These are phyloP conservation scores for Carettochelys insculpta DNA, from an alignment of 2,113 vertebrate species.

Conservation along the genomic window DNA sequence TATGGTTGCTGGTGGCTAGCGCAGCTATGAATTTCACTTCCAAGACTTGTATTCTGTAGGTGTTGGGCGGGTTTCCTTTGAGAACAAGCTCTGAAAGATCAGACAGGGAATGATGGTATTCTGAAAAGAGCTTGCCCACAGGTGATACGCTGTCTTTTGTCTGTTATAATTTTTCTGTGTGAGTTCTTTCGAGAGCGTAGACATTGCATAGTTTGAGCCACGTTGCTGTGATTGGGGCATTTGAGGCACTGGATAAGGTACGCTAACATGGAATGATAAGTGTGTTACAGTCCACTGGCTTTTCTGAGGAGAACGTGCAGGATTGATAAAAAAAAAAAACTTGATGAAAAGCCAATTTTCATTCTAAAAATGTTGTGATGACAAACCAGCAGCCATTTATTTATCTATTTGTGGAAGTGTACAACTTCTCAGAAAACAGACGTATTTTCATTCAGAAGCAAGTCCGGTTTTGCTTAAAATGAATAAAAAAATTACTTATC, in stretches of 20 bases:
- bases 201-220: background rate
- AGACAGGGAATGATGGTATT: background rate
- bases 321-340: background rate
- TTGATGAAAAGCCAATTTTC: background rate
- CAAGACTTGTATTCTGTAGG: background rate
- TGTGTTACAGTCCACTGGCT: constrained; percentile 13
- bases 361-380: no score
- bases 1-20: background rate
- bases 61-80: background rate
- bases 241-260: background rate
- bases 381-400: no score
- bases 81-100: background rate
- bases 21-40: background rate
- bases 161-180: background rate
- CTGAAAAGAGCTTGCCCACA: background rate
- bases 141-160: background rate
- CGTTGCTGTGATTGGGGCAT: background rate
- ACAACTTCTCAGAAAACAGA: background rate
- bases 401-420: constrained; percentile 21
- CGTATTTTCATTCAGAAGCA: background rate
- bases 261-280: background rate
- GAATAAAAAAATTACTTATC: background rate
- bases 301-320: constrained; percentile 6
- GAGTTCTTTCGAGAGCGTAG: background rate
- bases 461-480: background rate